These are phyloP conservation scores for Sebastes variabilis DNA, from an alignment of 2,797 vertebrate species.

Conservation along the genomic window DNA sequence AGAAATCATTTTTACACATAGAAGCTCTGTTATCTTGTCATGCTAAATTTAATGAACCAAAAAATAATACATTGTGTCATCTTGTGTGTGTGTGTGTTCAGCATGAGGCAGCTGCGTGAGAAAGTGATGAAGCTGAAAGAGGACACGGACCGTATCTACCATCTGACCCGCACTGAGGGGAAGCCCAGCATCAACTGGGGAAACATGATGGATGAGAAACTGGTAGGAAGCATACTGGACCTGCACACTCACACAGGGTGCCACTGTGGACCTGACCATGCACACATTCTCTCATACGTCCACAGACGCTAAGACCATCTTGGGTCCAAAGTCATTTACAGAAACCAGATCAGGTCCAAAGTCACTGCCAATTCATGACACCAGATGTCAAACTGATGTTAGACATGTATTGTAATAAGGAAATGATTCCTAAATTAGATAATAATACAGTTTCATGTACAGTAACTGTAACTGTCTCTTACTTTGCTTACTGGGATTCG, in stretches of 20 bases:
- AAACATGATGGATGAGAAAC: conserved; percentile 91
- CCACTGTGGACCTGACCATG: background rate
- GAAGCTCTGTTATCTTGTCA: background rate
- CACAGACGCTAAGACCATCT: background rate
- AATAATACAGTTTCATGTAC: background rate
- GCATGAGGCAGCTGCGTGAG: conserved; percentile 92
- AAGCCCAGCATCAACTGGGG: conserved; percentile 92
- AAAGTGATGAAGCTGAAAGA: conserved; percentile 85
- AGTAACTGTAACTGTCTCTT: background rate
- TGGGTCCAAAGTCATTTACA: background rate
- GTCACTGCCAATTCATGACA: background rate
- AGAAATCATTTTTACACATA: background rate
- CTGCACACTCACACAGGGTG: background rate
- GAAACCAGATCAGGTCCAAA: background rate
- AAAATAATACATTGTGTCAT: background rate
- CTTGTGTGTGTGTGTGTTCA: conserved; percentile 46
- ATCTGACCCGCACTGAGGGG: conserved; percentile 80
- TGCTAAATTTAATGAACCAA: background rate
- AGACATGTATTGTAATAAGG: background rate
- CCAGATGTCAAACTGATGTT: background rate
- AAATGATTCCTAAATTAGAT: background rate
- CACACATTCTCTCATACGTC: background rate
- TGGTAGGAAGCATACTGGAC: conserved; percentile 75
- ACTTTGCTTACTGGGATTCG: background rate
- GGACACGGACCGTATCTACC: conserved; percentile 91